Base-by-base conservation (phyloP, 2,797 vertebrate species). In the Myripristis jacobus region DNA sequence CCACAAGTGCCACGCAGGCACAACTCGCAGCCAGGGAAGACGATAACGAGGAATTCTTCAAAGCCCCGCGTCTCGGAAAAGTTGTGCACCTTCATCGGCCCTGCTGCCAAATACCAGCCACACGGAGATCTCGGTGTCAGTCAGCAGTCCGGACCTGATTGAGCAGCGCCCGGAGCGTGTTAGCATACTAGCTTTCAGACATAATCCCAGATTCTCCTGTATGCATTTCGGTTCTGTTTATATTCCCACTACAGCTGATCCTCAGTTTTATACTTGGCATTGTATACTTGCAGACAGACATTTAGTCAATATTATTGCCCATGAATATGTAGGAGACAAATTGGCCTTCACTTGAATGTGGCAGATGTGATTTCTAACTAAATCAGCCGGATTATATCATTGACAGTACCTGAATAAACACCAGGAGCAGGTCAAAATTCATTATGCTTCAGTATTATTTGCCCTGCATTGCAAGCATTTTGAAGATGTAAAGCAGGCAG, bases 301-400 rank as follows among this genome's bases (percentile, higher is more conserved):
- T 86, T 89, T 92, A 77, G 89, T 92, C 92, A 88, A 93, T 93
- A 92, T 25, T 34, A 74, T 68, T 64, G 50, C 79, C 71, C 70
- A 92, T 93, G 90, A 93, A 93, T 93, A 92, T 93, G 90, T 80
- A 93, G 75, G 36, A 87, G 81, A 72, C 85, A 75, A 81, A 84
- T 75, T 84, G 86, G 87, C 78, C 88, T 89, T 84, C 84, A 89
- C 85, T 86, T 83, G 83, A 71, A 87, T 74, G 87, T 90, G 92
- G 82, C 88, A 87, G 81, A 81, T 92, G 83, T 89, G 88, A 90
- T 92, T 90, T 79, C 74, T 81, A 84, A 88, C 89, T 91, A 87
- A 93, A 92, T 91, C 91, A 86, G 77, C 62, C 82, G 91, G 91
- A 93, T 92, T 92, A 92, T 66, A 66, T 88, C 91, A 91, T 90